Conservation (phyloP, 2,113 vertebrate species). For the Microcebus tavaratra region DNA sequence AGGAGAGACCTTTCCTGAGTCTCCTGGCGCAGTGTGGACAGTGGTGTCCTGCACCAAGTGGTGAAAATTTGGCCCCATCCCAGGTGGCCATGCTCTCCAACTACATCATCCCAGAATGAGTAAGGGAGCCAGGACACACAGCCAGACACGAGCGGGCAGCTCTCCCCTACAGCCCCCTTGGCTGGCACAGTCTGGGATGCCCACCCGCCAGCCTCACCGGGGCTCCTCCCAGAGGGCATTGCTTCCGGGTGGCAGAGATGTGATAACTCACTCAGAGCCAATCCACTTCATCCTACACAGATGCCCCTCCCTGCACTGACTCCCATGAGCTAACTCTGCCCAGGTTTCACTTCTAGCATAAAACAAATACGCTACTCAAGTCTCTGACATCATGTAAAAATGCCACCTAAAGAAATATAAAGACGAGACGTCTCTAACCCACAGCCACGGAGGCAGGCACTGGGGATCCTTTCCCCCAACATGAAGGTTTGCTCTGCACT, state of each 20-base stretch:
- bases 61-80: not conserved
- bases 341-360: not conserved
- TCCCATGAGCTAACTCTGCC: not conserved
- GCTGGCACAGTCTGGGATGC: not conserved
- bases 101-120: not conserved
- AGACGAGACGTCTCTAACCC: not conserved
- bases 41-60: not conserved
- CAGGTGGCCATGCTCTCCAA: not conserved
- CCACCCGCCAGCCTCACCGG: not conserved
- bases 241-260: not conserved
- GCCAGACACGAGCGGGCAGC: rapidly evolving
- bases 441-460: rapidly evolving
- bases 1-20: not conserved
- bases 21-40: not conserved
- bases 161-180: rapidly evolving
- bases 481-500: rapidly evolving
- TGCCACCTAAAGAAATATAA: not conserved
- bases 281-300: not conserved
- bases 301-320: not conserved
- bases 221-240: not conserved
- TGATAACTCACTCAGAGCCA: rapidly evolving
- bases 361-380: not conserved
- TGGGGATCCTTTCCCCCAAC: rapidly evolving
- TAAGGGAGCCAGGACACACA: not conserved
- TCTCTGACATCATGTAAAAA: not conserved